Percentiles rank a stretch among this genome's conserved stretches.
These are phyloP conservation scores for Dolichoris vasculosae DNA, from an alignment of 1,140 invertebrate genomes.

Conservation along the genomic window DNA sequence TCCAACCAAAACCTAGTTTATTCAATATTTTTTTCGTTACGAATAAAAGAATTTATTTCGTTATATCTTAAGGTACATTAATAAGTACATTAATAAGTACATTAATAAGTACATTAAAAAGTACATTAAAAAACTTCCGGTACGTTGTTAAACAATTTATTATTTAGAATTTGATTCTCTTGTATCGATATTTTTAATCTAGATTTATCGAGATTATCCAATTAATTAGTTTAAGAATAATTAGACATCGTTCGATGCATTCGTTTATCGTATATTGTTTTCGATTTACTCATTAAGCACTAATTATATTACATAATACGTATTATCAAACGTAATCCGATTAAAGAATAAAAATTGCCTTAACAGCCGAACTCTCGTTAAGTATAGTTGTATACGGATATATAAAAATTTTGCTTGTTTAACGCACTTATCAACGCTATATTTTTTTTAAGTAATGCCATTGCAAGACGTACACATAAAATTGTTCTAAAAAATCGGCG, in stretches of 20 bases:
- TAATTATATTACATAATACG: not conserved
- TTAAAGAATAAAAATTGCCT: not conserved
- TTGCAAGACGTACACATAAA: not conserved
- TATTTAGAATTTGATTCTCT: no score
- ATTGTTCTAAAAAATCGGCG: not conserved
- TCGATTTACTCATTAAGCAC: not conserved
- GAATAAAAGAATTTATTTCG: no score
- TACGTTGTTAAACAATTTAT: no score
- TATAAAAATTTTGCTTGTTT: not conserved
- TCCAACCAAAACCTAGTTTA: no score
- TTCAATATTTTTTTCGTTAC: no score
- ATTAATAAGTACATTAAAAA: no score
- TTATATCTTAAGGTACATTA: no score
- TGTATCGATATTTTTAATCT: no score
- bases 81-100: no score
- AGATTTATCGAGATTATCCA: not conserved
- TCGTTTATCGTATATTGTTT: not conserved
- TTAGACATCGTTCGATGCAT: not conserved
- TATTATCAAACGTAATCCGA: not conserved
- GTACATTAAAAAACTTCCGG: no score
- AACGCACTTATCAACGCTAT: no score
- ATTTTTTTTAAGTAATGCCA: no score
- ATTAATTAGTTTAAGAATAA: not conserved
- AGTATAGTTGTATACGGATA: not conserved
- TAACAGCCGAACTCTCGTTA: not conserved